Conservation (phyloP, 2,797 vertebrate genomes). For the Tauraco hartlaubi region DNA sequence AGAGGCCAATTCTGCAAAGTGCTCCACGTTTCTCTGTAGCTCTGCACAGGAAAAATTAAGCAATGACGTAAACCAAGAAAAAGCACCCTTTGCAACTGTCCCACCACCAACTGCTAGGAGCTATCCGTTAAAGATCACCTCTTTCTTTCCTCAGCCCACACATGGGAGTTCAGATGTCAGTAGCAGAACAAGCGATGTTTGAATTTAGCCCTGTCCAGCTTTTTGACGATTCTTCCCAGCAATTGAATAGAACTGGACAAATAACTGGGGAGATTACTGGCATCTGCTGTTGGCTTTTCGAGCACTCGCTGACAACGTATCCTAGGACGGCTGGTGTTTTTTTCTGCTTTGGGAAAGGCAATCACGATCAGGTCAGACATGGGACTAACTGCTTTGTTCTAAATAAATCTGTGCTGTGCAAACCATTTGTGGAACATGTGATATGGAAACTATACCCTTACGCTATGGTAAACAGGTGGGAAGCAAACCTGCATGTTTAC, state of each 20-base stretch:
- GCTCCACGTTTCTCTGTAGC: constrained; percentile 12
- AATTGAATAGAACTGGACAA: not conserved
- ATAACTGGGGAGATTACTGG: not conserved
- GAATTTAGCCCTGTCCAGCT: not conserved
- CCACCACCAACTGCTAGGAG: not conserved
- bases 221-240: not conserved
- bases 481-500: not conserved
- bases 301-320: not conserved
- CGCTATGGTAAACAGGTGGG: not conserved
- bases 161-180: not conserved
- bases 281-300: not conserved
- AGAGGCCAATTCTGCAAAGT: constrained; percentile 4
- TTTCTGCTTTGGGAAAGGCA: not conserved
- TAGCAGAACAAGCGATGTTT: not conserved
- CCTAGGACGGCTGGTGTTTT: not conserved
- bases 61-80: not conserved
- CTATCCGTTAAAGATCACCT: not conserved
- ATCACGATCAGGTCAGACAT: not conserved
- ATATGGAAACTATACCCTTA: not conserved
- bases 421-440: not conserved
- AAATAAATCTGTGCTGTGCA: not conserved
- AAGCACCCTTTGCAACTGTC: not conserved
- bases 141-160: not conserved
- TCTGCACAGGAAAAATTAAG: constrained; percentile 8
- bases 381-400: not conserved